These are phyloP conservation scores for Psittacula cyanocephala DNA, from an alignment of 2,113 vertebrate species.

Conservation along the genomic window DNA sequence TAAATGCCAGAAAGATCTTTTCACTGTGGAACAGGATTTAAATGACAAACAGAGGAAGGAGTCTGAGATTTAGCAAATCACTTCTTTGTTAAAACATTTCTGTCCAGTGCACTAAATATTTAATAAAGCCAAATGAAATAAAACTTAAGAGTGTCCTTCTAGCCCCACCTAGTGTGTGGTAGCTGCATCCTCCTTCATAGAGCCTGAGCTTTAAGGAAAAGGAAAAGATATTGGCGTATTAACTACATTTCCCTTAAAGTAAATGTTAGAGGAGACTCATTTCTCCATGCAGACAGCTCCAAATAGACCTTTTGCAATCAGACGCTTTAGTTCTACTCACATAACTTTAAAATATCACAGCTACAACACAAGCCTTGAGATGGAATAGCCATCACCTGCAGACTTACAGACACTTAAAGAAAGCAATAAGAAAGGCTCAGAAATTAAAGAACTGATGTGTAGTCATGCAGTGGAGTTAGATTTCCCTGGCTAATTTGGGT, in stretches of 20 bases:
- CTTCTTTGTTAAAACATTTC: not conserved
- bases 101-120: not conserved
- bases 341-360: not conserved
- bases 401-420: not conserved
- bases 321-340: not conserved
- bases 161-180: not conserved
- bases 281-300: not conserved
- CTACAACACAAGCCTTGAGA: not conserved
- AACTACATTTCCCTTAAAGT: not conserved
- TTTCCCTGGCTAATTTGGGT: not conserved
- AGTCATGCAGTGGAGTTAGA: not conserved
- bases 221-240: fast-evolving
- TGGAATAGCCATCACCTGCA: fast-evolving
- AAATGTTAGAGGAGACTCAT: not conserved
- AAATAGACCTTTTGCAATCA: not conserved
- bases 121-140: not conserved
- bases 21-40: not conserved
- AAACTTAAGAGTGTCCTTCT: not conserved
- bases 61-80: not conserved
- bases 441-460: not conserved
- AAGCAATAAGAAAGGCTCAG: not conserved
- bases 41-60: not conserved
- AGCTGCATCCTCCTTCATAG: not conserved
- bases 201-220: not conserved
- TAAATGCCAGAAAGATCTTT: not conserved